phyloP scores from a whole-genome alignment of 2,113 vertebrate species.

The Pontoporia blainvillei region DNA sequence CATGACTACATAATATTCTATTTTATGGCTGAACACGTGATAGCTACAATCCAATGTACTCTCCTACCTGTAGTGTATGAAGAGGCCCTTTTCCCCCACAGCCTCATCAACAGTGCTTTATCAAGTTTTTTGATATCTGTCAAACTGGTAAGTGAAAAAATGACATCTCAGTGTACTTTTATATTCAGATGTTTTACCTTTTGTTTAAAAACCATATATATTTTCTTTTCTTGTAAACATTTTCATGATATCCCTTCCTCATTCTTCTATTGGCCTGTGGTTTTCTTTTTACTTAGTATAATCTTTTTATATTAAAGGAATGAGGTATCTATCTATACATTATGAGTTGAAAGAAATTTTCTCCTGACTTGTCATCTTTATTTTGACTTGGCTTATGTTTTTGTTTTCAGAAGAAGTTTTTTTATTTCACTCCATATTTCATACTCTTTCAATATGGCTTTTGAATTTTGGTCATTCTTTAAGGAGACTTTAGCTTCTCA shows the following conservation, averaged over 20 bases:
- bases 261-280: background rate
- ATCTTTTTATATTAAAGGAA: background rate
- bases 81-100: conserved; percentile 25
- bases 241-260: background rate
- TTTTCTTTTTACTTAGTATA: background rate
- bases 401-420: background rate
- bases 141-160: conserved; percentile 58
- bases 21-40: background rate
- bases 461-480: conserved; percentile 25
- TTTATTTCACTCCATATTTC: background rate
- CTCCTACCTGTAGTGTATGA: conserved; percentile 26
- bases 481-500: background rate
- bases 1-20: background rate
- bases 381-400: background rate
- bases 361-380: background rate
- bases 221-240: background rate
- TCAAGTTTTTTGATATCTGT: conserved; percentile 31
- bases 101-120: conserved; percentile 43
- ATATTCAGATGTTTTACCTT: conserved; percentile 18
- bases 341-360: background rate
- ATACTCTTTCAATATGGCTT: background rate
- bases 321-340: background rate
- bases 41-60: conserved; percentile 23
- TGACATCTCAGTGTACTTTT: conserved; percentile 45
- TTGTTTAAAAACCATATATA: background rate